Evolutionary conservation across 1,140 invertebrate genomes (phyloP).

Genomic region (Drosophila nigromelanica): DNA sequence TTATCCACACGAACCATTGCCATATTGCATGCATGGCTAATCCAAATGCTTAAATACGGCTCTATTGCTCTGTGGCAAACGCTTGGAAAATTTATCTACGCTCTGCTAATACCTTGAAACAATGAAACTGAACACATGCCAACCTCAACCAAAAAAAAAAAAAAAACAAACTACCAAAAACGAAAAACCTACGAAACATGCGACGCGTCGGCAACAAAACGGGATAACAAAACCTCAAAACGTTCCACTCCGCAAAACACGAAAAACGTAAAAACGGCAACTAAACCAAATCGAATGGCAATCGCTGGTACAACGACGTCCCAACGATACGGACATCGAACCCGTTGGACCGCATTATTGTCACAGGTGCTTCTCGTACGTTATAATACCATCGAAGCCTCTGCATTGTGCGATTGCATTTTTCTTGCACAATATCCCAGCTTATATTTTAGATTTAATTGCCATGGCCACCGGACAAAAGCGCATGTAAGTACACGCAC

Average conservation of each 20-base stretch:
- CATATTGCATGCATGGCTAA: conserved; percentile 70
- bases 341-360: conserved; percentile 73
- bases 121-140: conserved; percentile 58
- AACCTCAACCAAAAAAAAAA: conserved; percentile 37
- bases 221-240: conserved; percentile 34
- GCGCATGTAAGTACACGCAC: conserved; percentile 85
- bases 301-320: conserved; percentile 7
- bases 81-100: conserved; percentile 69
- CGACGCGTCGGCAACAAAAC: conserved; percentile 14
- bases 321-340: conserved; percentile 28
- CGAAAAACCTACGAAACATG: conserved; percentile 39
- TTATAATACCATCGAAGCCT: conserved; percentile 84
- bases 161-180: conserved; percentile 33
- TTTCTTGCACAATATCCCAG: conserved; percentile 87
- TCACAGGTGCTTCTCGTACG: conserved; percentile 84
- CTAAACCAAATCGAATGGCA: conserved; percentile 47
- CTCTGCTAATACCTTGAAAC: conserved; percentile 72
- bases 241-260: conserved; percentile 1
- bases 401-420: conserved; percentile 84
- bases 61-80: conserved; percentile 37
- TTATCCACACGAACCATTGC: conserved; percentile 34
- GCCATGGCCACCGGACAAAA: conserved; percentile 86
- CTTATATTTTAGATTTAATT: conserved; percentile 86
- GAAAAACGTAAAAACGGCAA: conserved; percentile 28
- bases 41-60: conserved; percentile 77